Evolutionary conservation across 2,113 vertebrate species (phyloP), one percentile per base, ranked within the genome.

Genomic region (Vidua macroura): DNA sequence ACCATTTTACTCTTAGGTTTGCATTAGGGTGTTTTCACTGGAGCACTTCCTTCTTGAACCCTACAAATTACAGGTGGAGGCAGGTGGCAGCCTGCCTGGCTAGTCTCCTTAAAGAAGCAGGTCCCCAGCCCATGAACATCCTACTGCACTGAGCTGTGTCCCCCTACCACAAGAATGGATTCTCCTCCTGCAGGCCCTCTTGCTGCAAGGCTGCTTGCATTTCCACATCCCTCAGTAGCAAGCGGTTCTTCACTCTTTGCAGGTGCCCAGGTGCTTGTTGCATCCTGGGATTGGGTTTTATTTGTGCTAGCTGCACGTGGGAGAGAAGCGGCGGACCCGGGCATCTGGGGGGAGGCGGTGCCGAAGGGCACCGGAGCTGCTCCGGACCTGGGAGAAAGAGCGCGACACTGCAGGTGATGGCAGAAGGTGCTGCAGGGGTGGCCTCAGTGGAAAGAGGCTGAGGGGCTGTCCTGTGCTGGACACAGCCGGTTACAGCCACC

Each of bases 181-280:
- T 7, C 0, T 0, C 10, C 13, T 44, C 4, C 17, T 21, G 5
- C 31, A 75, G 13, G 17, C 11, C 21, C 5, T 59, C 11, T 30
- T 49, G 13, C 59, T 81, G 10, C 19, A 67, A 41, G 60, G 22
- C n/a, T 84, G 11, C 23, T 33, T 78, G 24, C 22, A 46, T 11
- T 23, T 35, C 52, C 13, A 17, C 10, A 13, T 49, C 1, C 2
- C 11, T 28, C 15, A 21, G 5, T 2, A 13, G 5, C 1, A 8
- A 46, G 16, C 16, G 41, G 19, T 48, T 63, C 6, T 9, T 62
- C 27, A 20, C 5, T 3, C 19, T 0, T 0, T 11, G 19, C 44
- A 67, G 23, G 13, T 43, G 17, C 10, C 28, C 23, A 46, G 25
- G 25, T 2, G 0, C 18, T 35, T 35, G 35, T 35, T 35, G 35